Conservation (phyloP, 2,797 vertebrate genomes). For the Cyclopterus lumpus region DNA sequence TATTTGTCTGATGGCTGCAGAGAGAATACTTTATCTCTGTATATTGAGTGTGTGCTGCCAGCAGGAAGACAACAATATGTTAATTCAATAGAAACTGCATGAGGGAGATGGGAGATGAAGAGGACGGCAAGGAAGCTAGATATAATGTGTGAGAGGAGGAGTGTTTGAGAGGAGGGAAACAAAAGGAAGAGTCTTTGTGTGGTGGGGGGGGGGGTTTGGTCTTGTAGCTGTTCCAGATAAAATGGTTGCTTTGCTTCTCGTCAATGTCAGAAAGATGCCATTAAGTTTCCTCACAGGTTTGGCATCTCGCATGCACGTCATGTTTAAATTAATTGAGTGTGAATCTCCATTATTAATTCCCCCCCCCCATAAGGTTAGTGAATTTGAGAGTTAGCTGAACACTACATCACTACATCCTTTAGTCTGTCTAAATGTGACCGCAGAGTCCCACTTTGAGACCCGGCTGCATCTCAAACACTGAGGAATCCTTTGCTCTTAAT, state of each 20-base stretch:
- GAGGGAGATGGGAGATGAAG: conserved; percentile 21
- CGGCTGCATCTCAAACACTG: neutral
- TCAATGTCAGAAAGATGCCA: conserved; percentile 18
- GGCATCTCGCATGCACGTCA: neutral
- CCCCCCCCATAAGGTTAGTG: neutral
- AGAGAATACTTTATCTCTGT: conserved; percentile 19
- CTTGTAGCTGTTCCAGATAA: conserved; percentile 35
- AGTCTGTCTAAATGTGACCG: neutral
- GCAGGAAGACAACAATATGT: conserved; percentile 20
- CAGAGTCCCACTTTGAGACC: neutral
- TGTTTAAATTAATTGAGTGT: neutral
- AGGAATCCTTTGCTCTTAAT: neutral
- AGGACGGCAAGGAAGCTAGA: conserved; percentile 3
- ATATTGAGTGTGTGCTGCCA: conserved; percentile 20
- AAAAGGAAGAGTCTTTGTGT: conserved; percentile 15
- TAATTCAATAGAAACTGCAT: conserved; percentile 37
- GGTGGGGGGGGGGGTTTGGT: neutral
- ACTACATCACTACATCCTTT: neutral
- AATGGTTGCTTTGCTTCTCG: conserved; percentile 23
- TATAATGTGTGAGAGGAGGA: conserved; percentile 27
- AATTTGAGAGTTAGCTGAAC: neutral
- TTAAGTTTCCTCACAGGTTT: neutral
- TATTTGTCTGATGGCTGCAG: conserved; percentile 18
- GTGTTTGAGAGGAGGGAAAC: conserved; percentile 76
- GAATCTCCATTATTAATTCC: neutral